Evolutionary conservation across 2,888 invertebrate genomes (phyloP).

Genomic region (Platynereis dumerilii): DNA sequence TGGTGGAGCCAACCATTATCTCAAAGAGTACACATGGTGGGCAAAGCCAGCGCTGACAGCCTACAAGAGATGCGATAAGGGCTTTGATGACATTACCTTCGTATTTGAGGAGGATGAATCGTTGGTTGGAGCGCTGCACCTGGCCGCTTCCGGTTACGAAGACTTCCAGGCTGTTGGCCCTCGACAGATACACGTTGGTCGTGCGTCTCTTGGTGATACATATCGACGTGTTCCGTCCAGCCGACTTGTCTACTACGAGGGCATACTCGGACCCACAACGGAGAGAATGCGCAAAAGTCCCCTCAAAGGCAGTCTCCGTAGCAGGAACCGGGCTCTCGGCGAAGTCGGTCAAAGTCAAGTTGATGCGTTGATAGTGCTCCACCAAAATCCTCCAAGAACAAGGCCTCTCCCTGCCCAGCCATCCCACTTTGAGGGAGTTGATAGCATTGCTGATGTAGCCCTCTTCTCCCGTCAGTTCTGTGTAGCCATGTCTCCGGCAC

Average conservation of each 20-base stretch:
- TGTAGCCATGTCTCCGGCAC: slow-evolving; percentile 7
- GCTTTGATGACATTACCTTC: slow-evolving; percentile 20
- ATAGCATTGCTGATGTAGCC: slow-evolving; percentile 15
- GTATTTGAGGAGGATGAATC: slow-evolving; percentile 25
- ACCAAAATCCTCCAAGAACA: slow-evolving; percentile 21
- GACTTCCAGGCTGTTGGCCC: slow-evolving; percentile 20
- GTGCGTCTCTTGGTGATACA: slow-evolving; percentile 19
- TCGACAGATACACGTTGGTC: slow-evolving; percentile 22
- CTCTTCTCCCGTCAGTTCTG: not conserved
- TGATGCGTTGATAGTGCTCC: slow-evolving; percentile 19
- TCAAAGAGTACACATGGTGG: too few relatives aligned
- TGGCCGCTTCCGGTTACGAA: slow-evolving; percentile 7
- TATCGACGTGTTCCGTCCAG: slow-evolving; percentile 20
- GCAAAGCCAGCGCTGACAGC: too few relatives aligned
- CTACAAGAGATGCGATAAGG: too few relatives aligned
- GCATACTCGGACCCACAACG: slow-evolving; percentile 23
- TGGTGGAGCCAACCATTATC: too few relatives aligned
- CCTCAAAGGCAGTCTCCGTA: slow-evolving; percentile 13
- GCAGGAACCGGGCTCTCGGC: not conserved
- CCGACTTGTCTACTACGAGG: slow-evolving; percentile 10
- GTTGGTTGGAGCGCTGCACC: not conserved
- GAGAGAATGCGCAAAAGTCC: not conserved
- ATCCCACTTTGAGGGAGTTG: not conserved
- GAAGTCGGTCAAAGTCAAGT: slow-evolving; percentile 21
- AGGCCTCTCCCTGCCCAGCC: not conserved